Evolutionary conservation across 2,113 vertebrate genomes (phyloP).

Genomic region (Formicarius rufipectus): DNA sequence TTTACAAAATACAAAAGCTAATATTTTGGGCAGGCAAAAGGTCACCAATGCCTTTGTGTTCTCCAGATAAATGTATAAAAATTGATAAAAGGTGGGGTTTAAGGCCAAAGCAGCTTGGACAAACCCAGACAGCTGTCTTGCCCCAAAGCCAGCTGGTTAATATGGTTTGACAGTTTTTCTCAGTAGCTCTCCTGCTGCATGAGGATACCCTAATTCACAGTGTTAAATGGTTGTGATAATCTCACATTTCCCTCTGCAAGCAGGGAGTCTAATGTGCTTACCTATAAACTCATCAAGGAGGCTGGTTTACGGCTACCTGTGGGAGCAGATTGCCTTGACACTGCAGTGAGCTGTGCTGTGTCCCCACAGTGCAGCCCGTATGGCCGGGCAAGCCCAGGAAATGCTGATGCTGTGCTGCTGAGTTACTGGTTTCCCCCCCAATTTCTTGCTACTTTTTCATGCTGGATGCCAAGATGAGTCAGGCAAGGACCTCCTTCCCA

Average conservation of each 20-base stretch:
- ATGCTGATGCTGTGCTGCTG: background rate
- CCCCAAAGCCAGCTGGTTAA: background rate
- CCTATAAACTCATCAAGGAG: background rate
- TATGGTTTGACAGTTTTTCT: background rate
- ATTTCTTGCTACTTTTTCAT: background rate
- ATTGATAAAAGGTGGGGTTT: background rate
- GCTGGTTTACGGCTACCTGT: conserved; percentile 11
- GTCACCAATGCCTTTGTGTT: background rate
- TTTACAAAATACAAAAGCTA: background rate
- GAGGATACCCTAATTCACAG: conserved; percentile 2
- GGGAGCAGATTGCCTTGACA: background rate
- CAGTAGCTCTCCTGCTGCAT: background rate
- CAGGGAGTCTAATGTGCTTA: conserved; percentile 1
- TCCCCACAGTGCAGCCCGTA: background rate
- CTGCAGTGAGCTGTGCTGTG: background rate
- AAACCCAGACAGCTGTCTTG: background rate
- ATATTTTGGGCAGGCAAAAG: background rate
- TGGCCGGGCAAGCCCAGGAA: background rate
- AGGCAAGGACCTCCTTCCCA: background rate
- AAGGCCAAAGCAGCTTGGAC: background rate
- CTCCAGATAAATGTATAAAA: background rate
- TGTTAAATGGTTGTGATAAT: conserved; percentile 13
- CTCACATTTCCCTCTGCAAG: background rate
- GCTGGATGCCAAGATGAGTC: background rate
- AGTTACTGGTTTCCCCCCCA: background rate